These are phyloP conservation scores for Eilema sororculum DNA, from an alignment of 2,888 invertebrate genomes.

Conservation along the genomic window DNA sequence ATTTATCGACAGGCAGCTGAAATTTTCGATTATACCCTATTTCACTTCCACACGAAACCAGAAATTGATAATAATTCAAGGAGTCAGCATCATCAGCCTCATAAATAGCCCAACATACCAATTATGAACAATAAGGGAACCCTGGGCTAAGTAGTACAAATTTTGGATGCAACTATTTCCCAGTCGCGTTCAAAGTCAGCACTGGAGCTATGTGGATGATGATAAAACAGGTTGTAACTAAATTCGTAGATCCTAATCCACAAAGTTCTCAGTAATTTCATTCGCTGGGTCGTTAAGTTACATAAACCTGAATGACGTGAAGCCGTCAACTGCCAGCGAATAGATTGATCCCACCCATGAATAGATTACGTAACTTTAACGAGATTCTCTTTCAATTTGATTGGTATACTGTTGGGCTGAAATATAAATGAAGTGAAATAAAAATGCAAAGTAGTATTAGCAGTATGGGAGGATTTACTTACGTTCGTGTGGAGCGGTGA, in stretches of 20 bases:
- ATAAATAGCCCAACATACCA: too few species aligned
- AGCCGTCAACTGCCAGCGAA: background rate
- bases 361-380: constrained; percentile 8
- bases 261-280: background rate
- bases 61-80: background rate
- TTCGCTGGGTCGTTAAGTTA: background rate
- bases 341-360: constrained; percentile 3
- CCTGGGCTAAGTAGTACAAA: too few species aligned
- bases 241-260: background rate
- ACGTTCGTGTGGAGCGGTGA: background rate
- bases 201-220: too few species aligned
- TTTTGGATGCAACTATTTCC: too few species aligned
- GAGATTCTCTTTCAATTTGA: background rate
- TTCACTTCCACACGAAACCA: constrained; percentile 19
- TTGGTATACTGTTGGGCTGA: constrained; percentile 1
- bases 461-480: background rate
- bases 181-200: too few species aligned
- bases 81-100: background rate
- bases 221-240: background rate
- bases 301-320: constrained; percentile 1
- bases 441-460: background rate
- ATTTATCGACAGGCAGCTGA: background rate
- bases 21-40: constrained; percentile 24
- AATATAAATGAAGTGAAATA: constrained; percentile 4
- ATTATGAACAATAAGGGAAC: too few species aligned